phyloP scores from a whole-genome alignment of 2,113 vertebrate genomes.

The Pungitius pungitius region DNA sequence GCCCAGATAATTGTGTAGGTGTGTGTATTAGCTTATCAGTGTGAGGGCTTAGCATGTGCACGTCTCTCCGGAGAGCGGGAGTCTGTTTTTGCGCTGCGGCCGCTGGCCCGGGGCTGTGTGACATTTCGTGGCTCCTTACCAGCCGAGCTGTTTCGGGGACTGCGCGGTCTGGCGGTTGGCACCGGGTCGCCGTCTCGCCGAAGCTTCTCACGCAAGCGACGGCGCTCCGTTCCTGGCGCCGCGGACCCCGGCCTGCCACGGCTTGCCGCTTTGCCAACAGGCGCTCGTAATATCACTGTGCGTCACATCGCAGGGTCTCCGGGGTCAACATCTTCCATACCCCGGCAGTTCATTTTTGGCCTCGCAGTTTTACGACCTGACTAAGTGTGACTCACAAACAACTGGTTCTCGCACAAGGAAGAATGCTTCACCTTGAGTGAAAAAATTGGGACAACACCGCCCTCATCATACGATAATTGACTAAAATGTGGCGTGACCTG shows the following conservation, averaged over 20 bases:
- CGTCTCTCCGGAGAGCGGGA: constrained; percentile 31
- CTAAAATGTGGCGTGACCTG: constrained; percentile 10
- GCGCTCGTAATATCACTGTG: background rate
- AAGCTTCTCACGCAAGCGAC: constrained; percentile 38
- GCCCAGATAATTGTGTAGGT: constrained; percentile 16
- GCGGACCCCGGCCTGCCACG: background rate
- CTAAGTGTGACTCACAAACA: constrained; percentile 22
- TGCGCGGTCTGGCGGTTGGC: constrained; percentile 18
- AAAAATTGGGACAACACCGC: constrained; percentile 32
- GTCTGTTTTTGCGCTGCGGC: constrained; percentile 37
- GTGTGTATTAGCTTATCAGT: constrained; percentile 12
- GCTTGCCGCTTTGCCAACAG: constrained; percentile 6
- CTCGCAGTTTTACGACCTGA: background rate
- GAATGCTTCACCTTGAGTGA: constrained; percentile 13
- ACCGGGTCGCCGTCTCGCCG: constrained; percentile 12
- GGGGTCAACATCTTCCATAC: background rate
- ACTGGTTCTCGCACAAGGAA: constrained; percentile 14
- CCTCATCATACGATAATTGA: constrained; percentile 8
- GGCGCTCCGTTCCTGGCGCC: constrained; percentile 15
- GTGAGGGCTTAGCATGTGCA: constrained; percentile 10
- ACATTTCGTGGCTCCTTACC: constrained; percentile 59
- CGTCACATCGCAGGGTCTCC: background rate
- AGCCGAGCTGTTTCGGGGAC: constrained; percentile 5
- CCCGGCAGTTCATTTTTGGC: background rate
- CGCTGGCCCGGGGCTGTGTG: constrained; percentile 46